Evolutionary conservation across 2,888 invertebrate genomes (phyloP), one percentile per base, ranked within the genome.

Genomic region (Barypeithes pellucidus): DNA sequence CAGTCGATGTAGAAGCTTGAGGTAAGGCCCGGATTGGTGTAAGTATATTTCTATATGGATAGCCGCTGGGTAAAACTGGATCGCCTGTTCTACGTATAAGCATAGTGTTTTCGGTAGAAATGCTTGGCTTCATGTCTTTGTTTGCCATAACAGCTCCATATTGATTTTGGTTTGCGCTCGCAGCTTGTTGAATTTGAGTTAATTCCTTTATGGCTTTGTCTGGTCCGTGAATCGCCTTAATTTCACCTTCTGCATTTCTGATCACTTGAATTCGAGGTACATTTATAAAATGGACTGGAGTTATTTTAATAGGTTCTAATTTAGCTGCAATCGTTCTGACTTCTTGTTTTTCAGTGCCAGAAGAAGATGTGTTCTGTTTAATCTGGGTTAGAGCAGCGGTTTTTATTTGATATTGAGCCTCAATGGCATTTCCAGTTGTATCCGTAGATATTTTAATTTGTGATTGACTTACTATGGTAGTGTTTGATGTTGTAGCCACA

Each of bases 211-310:
- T 4, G 7, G 29, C n/a, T 7, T n/a, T 52, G 22, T 3, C 12
- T 50, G 50, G 3, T 14, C 52, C 52, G 8, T 24, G 29, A 24
- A 24, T 52, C 0, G 14, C n/a, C 14, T 29, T 52, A 29, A 14
- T 29, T 52, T 52, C n/a, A 52, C 29, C 52, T 4, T 29, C 24
- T 12, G 16, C 0, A n/a, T 12, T 14, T 29, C n/a, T 52, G n/a
- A 29, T n/a, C 12, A 29, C 8, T 29, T 52, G 29, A n/a, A 52
- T 24, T 52, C 24, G 14, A 52, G 52, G 24, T 29, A 52, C 29
- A 14, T 52, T 24, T 29, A 0, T 52, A n/a, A 52, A 52, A 8
- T 52, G 24, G 14, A 22, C 3, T 11, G 47, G 11, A 20, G 47
- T 20, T 43, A n/a, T 4, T 43, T 11, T 43, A 43, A 43, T 7